Base-by-base conservation (phyloP, 2,888 invertebrate species). In the Bursaphelenchus okinawaensis region DNA sequence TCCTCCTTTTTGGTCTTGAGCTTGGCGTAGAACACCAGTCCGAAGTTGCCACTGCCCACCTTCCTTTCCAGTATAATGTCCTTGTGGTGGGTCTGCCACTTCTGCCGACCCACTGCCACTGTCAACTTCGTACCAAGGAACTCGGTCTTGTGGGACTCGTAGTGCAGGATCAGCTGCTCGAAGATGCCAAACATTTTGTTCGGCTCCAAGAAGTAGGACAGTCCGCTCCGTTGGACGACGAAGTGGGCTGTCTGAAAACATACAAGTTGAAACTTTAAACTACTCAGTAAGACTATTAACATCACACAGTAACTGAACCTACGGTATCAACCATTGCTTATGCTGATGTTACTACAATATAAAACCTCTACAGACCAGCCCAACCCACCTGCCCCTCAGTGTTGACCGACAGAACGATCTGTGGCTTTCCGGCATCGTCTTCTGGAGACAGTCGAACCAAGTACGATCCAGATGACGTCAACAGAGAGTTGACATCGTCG, bases 31-130 rank as follows among this genome's bases (percentile, higher is more conserved):
- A n/a, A 52, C 12, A 52, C 54, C 20, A 19, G 22, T 24, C 54
- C 54, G 19, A 56, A 56, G 12, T 9, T 28, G 56, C 56, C 56
- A 8, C 28, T 12, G 28, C 56, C 56, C 8, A 56, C 7, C 27
- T 56, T 56, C 28, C 28, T 7, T 19, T 56, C 27, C 28, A 27
- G 22, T 8, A 20, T 56, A n/a, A 56, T 56, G 56, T 56, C 28
- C 24, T 6, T 19, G 8, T 19, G 24, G 7, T 19, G 24, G 12
- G 28, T n/a, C 19, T 56, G 26, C 56, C 56, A 56, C 8, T 24
- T 7, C 28, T 20, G 24, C 28, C 56, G 56, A 8, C 28, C 7
- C 12, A 56, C 27, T 8, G 56, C 26, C 8, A n/a, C 7, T 8
- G 8, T 24, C 54, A 52, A 52, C n/a, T n/a, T n/a, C 8, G 20